phyloP scores from a whole-genome alignment of 2,888 invertebrate genomes.

The Lasioglossum lativentre region DNA sequence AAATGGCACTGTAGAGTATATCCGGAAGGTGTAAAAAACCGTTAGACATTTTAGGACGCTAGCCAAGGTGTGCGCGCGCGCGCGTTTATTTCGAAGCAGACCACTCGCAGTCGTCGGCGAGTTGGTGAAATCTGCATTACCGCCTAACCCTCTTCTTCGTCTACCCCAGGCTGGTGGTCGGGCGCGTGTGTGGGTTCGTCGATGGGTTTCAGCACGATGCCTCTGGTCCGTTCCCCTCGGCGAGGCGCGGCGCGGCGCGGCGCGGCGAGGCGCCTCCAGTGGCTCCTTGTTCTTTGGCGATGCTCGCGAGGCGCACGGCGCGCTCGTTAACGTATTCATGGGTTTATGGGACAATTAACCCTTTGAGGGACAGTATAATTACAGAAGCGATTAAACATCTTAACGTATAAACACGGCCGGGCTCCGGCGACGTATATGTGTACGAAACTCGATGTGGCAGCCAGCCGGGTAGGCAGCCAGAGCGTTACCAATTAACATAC shows the following conservation, averaged over 20 bases:
- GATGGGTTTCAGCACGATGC: slow-evolving; percentile 38
- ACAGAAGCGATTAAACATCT: slow-evolving; percentile 84
- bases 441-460: slow-evolving; percentile 80
- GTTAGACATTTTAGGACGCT: not conserved
- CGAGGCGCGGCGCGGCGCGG: no score
- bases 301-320: slow-evolving; percentile 68
- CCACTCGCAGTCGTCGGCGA: slow-evolving; percentile 1
- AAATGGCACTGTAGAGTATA: not conserved
- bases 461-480: slow-evolving; percentile 69
- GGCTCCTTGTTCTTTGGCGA: slow-evolving; percentile 69
- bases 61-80: not conserved
- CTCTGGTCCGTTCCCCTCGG: slow-evolving; percentile 24
- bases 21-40: not conserved
- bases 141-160: slow-evolving; percentile 14
- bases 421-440: slow-evolving; percentile 64
- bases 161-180: not conserved
- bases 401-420: slow-evolving; percentile 82
- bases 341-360: slow-evolving; percentile 84
- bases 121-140: slow-evolving; percentile 40
- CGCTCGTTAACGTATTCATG: slow-evolving; percentile 84
- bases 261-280: slow-evolving; percentile 28
- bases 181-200: slow-evolving; percentile 30
- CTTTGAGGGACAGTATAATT: slow-evolving; percentile 85
- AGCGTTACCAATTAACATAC: slow-evolving; percentile 82
- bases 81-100: slow-evolving; percentile 5